Evolutionary conservation across 2,113 vertebrate species (phyloP).

Genomic region (human (Homo sapiens)): GRCh38 chr13:75837501-75838000

Average conservation of each 20-base stretch:
- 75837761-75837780: not conserved
- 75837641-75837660: conserved; percentile 1
- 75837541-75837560: not conserved
- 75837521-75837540: not conserved
- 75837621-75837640: not conserved
- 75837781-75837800: not conserved
- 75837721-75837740: not conserved
- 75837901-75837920: conserved; percentile 63
- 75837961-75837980: conserved; percentile 68
- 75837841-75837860: not conserved
- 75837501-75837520: not conserved
- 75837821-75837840: conserved; percentile 8
- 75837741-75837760: not conserved
- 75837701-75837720: not conserved
- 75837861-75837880: not conserved
- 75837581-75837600: not conserved
- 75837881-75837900: conserved; percentile 13
- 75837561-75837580: not conserved
- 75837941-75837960: conserved; percentile 70
- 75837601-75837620: conserved; percentile 7
- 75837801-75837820: conserved; percentile 26
- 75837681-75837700: not conserved
- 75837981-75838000: conserved; percentile 50
- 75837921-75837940: conserved; percentile 42
- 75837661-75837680: not conserved